Percentiles rank a stretch among this genome's conserved stretches.
These are phyloP conservation scores for Apteryx mantelli DNA, from an alignment of 2,113 vertebrate genomes.

Conservation along the genomic window DNA sequence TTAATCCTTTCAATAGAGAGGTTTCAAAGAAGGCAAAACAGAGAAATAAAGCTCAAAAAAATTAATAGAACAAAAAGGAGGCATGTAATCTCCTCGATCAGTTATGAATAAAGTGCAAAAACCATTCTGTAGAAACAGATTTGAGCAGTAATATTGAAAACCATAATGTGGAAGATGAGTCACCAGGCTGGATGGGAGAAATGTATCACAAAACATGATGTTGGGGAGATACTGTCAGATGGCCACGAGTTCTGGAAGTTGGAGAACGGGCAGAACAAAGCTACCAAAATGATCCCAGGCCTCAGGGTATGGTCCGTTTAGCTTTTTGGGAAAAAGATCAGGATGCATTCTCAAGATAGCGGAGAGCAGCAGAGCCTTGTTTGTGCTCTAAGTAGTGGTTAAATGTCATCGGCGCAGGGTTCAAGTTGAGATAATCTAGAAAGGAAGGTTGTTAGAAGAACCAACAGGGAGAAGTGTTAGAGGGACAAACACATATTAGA, in stretches of 20 bases:
- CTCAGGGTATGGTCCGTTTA: not conserved
- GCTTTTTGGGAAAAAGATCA: not conserved
- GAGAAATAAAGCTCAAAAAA: not conserved
- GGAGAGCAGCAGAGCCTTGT: not conserved
- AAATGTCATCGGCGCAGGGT: not conserved
- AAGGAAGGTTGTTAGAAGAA: not conserved
- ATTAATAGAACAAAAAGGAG: not conserved
- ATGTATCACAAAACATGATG: accelerated
- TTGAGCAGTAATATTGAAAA: not conserved
- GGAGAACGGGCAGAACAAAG: not conserved
- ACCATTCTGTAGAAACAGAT: not conserved
- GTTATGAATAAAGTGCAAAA: slow-evolving; percentile 6
- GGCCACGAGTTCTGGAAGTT: not conserved
- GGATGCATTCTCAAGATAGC: not conserved
- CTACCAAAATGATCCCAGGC: not conserved
- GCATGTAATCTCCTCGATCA: not conserved
- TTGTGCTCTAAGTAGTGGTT: not conserved
- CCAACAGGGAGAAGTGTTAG: not conserved
- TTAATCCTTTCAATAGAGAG: slow-evolving; percentile 73
- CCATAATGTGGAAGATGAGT: not conserved
- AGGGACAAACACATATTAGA: not conserved
- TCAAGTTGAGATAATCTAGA: not conserved
- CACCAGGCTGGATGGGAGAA: not conserved
- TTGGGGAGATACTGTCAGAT: not conserved
- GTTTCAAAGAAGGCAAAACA: slow-evolving; percentile 75